Evolutionary conservation across 2,113 vertebrate species (phyloP), one percentile per base, ranked within the genome.

Genomic region (Antechinus stuartii): DNA sequence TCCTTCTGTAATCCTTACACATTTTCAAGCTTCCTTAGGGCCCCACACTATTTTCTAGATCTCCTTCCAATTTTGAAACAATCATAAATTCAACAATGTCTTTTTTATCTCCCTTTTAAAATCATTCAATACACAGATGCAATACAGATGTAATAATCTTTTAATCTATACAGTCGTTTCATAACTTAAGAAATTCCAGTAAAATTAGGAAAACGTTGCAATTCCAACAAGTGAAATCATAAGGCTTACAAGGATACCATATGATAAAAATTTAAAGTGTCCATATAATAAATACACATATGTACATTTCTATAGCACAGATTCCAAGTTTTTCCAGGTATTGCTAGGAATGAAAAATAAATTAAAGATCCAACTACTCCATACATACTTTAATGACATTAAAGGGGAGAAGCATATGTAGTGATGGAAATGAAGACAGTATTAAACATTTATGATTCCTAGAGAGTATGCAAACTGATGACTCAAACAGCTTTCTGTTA

Each of bases 71-170:
- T 10, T 96, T 8, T 91, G 94, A 94, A 96, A 8, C 56, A 92
- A 96, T 93, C 91, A 93, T 68, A 19, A 94, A 95, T 93, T 90
- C 53, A 96, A 35, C 89, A 95, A 91, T 93, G 27, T 95, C 91
- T 54, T 94, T 96, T 96, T 96, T 95, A 95, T 94, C 91, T 95
- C 24, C 95, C 92, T 95, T 91, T 96, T 90, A 95, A 93, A 97
- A 95, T 47, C 46, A 96, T 89, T 96, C 92, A 95, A 57, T 61
- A 95, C 47, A 97, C 93, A 97, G 56, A 96, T 96, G 92, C 91
- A 96, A 92, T 92, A 76, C 94, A 96, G 97, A 96, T 97, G 90
- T 96, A 97, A 95, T 95, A 92, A 95, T 47, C 23, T 54, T 97
- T 96, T 49, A 97, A 0, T 35, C 93, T 97, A 93, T 95, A 89